A percentile compares a stretch with the other conserved stretches of the same genome.
Evolutionary conservation across 2,888 invertebrate genomes (phyloP).

Genomic region (Trichopoda pennipes): DNA sequence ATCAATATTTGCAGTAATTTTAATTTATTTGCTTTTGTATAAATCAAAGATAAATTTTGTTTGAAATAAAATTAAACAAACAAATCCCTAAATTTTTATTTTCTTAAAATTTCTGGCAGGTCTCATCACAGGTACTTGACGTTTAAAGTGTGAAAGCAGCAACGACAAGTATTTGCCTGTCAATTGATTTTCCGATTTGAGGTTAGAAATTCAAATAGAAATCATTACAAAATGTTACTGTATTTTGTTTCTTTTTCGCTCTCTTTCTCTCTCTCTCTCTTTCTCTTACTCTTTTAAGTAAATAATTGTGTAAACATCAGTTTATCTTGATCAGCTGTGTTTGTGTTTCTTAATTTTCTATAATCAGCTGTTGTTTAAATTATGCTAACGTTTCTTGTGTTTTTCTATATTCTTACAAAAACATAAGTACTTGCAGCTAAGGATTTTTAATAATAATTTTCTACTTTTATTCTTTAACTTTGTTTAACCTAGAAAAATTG

Average conservation of each 20-base stretch:
- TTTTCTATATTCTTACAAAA: not conserved
- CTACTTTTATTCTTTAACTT: not conserved
- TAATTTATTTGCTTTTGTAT: conserved; percentile 33
- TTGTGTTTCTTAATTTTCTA: not conserved
- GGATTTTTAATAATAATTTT: not conserved
- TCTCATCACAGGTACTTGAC: conserved; percentile 3
- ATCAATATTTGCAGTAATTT: conserved; percentile 29
- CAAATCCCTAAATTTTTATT: not conserved
- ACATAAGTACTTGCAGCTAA: not conserved
- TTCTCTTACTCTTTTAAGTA: conserved; percentile 2
- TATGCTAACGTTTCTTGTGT: no score
- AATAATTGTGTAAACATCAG: conserved; percentile 5
- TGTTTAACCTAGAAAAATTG: conserved; percentile 48
- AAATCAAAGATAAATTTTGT: not conserved
- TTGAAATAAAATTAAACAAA: no score
- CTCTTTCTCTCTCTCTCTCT: not conserved
- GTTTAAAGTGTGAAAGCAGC: not conserved
- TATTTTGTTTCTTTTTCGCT: no score
- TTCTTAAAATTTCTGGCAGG: not conserved
- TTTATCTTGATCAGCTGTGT: conserved; percentile 54
- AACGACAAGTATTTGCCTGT: not conserved
- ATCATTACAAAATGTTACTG: not conserved
- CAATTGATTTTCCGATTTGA: not conserved
- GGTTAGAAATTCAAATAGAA: not conserved
- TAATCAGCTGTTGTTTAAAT: no score